Conservation (phyloP, 2,113 vertebrate genomes). For the Nymphicus hollandicus region DNA sequence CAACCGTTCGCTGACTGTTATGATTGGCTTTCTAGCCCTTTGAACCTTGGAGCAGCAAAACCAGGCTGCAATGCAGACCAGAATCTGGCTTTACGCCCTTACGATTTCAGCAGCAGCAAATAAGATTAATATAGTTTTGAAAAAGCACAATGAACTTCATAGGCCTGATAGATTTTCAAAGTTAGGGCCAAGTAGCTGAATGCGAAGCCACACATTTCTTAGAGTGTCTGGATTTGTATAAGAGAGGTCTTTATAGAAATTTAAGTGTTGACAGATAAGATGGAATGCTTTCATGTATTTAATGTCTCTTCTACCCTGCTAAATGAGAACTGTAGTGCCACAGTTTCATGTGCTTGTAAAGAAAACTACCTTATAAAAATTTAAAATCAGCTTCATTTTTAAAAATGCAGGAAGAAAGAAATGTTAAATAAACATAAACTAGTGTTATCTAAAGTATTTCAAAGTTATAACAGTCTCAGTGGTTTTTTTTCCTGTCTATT, state of each 20-base stretch:
- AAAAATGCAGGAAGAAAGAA: constrained; percentile 42
- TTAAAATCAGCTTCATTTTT: constrained; percentile 50
- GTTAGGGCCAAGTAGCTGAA: neutral
- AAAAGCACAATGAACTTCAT: neutral
- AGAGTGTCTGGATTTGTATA: neutral
- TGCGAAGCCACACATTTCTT: neutral
- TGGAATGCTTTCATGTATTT: constrained; percentile 44
- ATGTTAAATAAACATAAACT: constrained; percentile 49
- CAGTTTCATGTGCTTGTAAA: constrained; percentile 16
- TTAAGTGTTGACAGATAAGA: constrained; percentile 1
- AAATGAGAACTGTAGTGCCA: constrained; percentile 34
- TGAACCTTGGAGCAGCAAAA: neutral
- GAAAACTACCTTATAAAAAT: constrained; percentile 52
- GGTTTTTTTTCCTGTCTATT: neutral
- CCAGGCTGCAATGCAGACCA: neutral
- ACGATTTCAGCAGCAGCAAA: constrained; percentile 23
- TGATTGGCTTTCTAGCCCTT: neutral
- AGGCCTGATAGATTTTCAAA: neutral
- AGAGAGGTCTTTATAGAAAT: constrained; percentile 17
- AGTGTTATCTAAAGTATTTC: constrained; percentile 50
- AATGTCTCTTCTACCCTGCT: constrained; percentile 7
- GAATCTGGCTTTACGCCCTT: neutral
- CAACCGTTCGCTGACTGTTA: neutral
- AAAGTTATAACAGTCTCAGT: constrained; percentile 31
- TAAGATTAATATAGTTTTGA: constrained; percentile 3